These are phyloP conservation scores for Drosophila sp. DNA, from an alignment of 1,140 invertebrate species.

Conservation along the genomic window DNA sequence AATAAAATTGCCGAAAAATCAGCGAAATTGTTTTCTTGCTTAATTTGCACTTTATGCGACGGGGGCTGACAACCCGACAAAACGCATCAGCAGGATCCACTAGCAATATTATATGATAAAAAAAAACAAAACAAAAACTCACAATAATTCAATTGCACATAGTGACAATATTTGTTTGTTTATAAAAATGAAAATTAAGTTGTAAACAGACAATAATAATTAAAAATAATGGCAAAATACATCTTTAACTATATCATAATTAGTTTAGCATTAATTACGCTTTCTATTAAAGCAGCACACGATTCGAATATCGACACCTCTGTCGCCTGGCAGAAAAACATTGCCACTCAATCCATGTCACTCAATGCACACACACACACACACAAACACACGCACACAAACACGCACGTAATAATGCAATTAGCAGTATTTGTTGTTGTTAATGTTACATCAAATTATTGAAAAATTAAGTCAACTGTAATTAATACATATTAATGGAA, in stretches of 20 bases:
- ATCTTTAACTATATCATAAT: no score
- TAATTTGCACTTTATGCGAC: conserved; percentile 39
- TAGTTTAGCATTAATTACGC: no score
- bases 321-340: conserved; percentile 25
- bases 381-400: neutral
- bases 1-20: conserved; percentile 33
- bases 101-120: neutral
- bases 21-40: conserved; percentile 46
- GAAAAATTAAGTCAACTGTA: conserved; percentile 65
- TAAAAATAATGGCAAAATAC: neutral
- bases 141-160: neutral
- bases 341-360: neutral
- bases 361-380: conserved; percentile 12
- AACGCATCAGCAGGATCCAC: neutral
- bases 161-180: neutral
- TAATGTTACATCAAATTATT: conserved; percentile 42
- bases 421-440: conserved; percentile 23
- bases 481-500: conserved; percentile 77
- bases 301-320: conserved; percentile 17
- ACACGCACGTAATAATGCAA: conserved; percentile 35
- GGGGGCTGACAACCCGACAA: conserved; percentile 2
- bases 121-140: neutral
- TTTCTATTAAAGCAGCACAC: neutral
- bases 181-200: neutral
- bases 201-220: neutral